Base-by-base conservation (phyloP, 2,113 vertebrate genomes). In the Nothobranchius kuhntae region DNA sequence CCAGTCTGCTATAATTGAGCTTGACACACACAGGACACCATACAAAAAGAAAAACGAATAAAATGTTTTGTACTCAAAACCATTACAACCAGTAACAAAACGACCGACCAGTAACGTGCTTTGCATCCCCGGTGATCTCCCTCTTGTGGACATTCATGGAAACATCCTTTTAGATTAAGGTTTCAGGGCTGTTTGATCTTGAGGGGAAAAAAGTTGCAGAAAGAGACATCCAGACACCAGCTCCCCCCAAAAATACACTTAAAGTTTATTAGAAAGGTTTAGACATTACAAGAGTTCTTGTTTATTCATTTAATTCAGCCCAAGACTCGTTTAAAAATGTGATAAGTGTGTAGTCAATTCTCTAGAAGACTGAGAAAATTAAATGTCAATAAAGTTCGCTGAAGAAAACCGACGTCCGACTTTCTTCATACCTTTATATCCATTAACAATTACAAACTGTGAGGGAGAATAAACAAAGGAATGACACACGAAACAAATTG, bases 251-350 rank as follows among this genome's bases (percentile, higher is more conserved):
- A 87, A 89, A 88, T 86, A 83, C 83, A 87, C 80, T 79, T 61
- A 82, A 87, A 75, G 83, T 90, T 90, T 89, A 89, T 91, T 91
- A 91, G 82, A 90, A 92, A 91, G 86, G 83, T 82, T 89, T 84
- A 82, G 59, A 87, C 75, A 80, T 88, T 83, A 90, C 76, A 89
- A 91, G 79, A 91, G 89, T 85, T 87, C 65, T 74, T 87, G 52
- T 73, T 81, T 81, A 81, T 83, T 87, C 0, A 42, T 86, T 83
- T 84, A 76, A 72, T 82, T 87, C 78, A 90, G 86, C 82, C 89
- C 82, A 60, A 78, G 63, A 85, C 85, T 71, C 65, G 30, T 82
- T 87, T 85, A 86, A 89, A 90, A 90, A 91, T 83, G 81, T 88
- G 84, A 87, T 80, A 80, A 68, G 30, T 30, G 30, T 80, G 77